phyloP scores from a whole-genome alignment of 2,888 invertebrate genomes.

The Ectobius pallidus region DNA sequence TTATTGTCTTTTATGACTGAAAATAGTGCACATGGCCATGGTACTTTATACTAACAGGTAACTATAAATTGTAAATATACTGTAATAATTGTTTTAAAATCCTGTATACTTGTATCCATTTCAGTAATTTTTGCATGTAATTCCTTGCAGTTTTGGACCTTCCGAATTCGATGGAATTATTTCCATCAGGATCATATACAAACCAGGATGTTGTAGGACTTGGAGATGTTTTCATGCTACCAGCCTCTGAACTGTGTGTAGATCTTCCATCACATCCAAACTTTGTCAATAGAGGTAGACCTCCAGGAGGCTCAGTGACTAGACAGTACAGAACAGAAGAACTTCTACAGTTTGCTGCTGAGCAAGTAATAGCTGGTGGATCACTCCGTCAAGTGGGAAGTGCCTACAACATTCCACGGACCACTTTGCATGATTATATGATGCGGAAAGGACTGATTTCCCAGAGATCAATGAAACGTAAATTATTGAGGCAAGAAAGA shows the following conservation, averaged over 20 bases:
- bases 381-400: conserved; percentile 32
- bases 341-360: not conserved
- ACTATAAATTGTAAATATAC: too few relatives aligned
- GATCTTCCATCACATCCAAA: not conserved
- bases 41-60: too few relatives aligned
- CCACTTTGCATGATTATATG: conserved; percentile 34
- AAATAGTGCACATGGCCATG: too few relatives aligned
- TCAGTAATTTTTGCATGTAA: too few relatives aligned
- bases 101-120: too few relatives aligned
- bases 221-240: not conserved
- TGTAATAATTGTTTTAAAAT: too few relatives aligned
- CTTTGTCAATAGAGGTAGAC: not conserved
- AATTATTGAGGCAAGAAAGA: not conserved
- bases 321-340: not conserved
- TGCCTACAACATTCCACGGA: conserved; percentile 30
- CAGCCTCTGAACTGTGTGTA: not conserved
- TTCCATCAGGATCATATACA: not conserved
- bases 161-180: not conserved
- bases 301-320: not conserved
- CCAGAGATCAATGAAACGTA: not conserved
- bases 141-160: conserved; percentile 1
- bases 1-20: too few relatives aligned
- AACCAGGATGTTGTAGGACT: not conserved
- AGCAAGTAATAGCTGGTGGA: conserved; percentile 23
- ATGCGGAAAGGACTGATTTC: conserved; percentile 13